Percentiles rank a stretch among this genome's conserved stretches.
Conservation (phyloP, 2,888 invertebrate species). For the Ormyrus rosae region DNA sequence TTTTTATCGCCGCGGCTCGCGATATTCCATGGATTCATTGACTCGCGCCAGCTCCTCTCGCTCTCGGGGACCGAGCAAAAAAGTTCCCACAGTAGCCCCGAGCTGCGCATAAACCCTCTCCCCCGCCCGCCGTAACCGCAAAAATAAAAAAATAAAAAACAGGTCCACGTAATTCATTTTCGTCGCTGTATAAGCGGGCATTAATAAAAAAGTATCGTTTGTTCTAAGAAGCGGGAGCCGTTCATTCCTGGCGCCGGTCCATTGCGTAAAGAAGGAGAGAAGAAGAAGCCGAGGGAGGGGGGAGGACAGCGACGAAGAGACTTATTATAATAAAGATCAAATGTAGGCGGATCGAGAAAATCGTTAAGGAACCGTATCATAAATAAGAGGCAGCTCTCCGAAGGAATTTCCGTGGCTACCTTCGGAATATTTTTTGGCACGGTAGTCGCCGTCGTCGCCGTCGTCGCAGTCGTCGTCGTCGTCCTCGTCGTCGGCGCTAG, state of each 20-base stretch:
- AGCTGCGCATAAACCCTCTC: not conserved
- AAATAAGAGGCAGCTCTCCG: slow-evolving; percentile 51
- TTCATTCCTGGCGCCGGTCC: slow-evolving; percentile 56
- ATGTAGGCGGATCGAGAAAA: slow-evolving; percentile 57
- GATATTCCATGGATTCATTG: too few species aligned
- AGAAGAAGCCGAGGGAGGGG: not conserved
- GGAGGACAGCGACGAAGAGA: slow-evolving; percentile 24
- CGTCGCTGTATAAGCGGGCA: slow-evolving; percentile 30
- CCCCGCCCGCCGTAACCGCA: too few species aligned
- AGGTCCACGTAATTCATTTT: slow-evolving; percentile 46
- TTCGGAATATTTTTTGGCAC: slow-evolving; percentile 64
- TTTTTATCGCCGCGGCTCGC: slow-evolving; percentile 38
- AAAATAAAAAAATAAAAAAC: slow-evolving; percentile 1
- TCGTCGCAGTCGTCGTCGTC: too few species aligned
- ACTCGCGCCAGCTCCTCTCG: not conserved
- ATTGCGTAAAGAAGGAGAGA: slow-evolving; percentile 48
- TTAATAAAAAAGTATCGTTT: slow-evolving; percentile 48
- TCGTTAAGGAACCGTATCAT: slow-evolving; percentile 56
- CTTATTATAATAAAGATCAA: slow-evolving; percentile 57
- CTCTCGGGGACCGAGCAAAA: slow-evolving; percentile 11
- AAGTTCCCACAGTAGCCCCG: slow-evolving; percentile 55
- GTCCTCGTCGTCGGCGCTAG: slow-evolving; percentile 51
- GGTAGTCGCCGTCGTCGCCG: slow-evolving; percentile 59
- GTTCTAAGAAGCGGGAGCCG: slow-evolving; percentile 56
- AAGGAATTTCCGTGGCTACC: slow-evolving; percentile 59